A percentile compares a stretch with the other conserved stretches of the same genome.
Conservation (phyloP, 2,113 vertebrate genomes). For the Python bivittatus region DNA sequence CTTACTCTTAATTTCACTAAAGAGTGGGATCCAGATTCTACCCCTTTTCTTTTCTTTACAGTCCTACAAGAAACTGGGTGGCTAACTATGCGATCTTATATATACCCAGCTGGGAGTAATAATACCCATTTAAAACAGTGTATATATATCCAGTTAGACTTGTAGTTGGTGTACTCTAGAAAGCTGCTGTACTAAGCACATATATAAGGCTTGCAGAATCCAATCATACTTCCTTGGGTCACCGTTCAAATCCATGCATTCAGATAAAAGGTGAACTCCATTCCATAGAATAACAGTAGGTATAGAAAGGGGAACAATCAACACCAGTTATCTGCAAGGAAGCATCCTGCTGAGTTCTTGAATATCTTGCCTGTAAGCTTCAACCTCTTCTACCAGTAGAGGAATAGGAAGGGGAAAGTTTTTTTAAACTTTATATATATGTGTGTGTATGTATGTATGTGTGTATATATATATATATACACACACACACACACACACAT, state of each 20-base stretch:
- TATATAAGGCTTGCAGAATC: not conserved
- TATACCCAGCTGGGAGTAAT: not conserved
- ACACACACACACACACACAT: too few relatives aligned
- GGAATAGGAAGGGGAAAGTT: not conserved
- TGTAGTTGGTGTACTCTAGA: not conserved
- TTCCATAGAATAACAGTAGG: not conserved
- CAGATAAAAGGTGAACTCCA: not conserved
- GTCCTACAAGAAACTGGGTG: too few relatives aligned
- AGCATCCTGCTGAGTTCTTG: not conserved
- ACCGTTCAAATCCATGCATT: not conserved
- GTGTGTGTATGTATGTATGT: too few relatives aligned
- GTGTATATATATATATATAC: too few relatives aligned
- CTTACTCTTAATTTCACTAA: too few relatives aligned
- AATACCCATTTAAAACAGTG: not conserved
- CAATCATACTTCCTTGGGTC: not conserved
- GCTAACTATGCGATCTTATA: too few relatives aligned
- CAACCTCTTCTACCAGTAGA: not conserved
- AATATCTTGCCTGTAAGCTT: not conserved
- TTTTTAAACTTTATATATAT: too few relatives aligned
- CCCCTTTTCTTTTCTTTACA: too few relatives aligned
- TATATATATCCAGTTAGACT: not conserved
- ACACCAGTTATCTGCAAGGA: not conserved
- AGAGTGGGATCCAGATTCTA: too few relatives aligned
- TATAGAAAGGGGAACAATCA: not conserved
- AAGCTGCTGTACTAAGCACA: not conserved